Evolutionary conservation across 2,113 vertebrate genomes (phyloP), one percentile per base, ranked within the genome.

Genomic region (Ardeotis arabs): DNA sequence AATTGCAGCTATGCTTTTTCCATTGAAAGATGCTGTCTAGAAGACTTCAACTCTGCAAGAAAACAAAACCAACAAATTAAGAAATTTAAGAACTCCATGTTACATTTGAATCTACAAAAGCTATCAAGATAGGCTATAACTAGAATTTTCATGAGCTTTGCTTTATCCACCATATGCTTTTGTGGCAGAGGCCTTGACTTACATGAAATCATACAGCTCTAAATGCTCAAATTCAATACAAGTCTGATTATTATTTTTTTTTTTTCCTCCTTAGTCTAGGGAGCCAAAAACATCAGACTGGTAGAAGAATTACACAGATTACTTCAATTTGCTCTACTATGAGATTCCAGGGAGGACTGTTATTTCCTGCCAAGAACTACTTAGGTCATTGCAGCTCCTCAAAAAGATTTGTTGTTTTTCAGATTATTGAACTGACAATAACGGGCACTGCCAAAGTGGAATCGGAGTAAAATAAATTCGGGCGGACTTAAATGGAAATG

Each of bases 31-130:
- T 80, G 49, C 28, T 77, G 31, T 67, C 79, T 14, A 93, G 94
- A 76, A 86, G 90, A 62, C 39, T 94, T 95, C 68, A 72, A 31
- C 73, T 81, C 98, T 98, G 96, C 12, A 95, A 97, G 56, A 84
- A 60, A 55, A 56, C 33, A 82, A 63, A 39, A 64, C 33, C 22
- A n/a, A 50, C 41, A 44, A 29, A 55, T 31, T 56, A 77, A 92
- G 9, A 74, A 41, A 39, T 27, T 45, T 18, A 64, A 72, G 10
- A 66, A n/a, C 7, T 25, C 12, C 22, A 49, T 10, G 2, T 45
- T 55, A 75, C 5, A 14, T 39, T 2, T 39, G 15, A 55, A 28
- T 52, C 33, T n/a, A 60, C n/a, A 50, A 82, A 45, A 60, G 9
- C 13, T 45, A 3, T 11, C 41, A 66, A 19, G 5, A 9, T 1